Conservation (phyloP, 2,888 invertebrate genomes). For the Diloba caeruleocephala region DNA sequence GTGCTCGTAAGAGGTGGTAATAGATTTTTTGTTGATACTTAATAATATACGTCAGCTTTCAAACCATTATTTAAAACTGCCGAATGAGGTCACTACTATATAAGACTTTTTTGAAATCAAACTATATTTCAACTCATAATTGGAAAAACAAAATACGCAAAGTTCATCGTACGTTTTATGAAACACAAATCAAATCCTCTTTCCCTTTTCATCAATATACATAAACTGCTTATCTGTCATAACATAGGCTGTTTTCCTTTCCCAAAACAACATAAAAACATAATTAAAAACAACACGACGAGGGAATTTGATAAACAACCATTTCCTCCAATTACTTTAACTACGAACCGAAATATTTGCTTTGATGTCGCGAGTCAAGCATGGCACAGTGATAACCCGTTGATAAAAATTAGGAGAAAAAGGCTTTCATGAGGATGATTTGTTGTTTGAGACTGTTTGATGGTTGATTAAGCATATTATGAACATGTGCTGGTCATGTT, state of each 20-base stretch:
- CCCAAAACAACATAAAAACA: conserved; percentile 30
- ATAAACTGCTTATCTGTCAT: conserved; percentile 28
- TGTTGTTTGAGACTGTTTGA: too few relatives aligned
- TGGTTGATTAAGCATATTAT: too few relatives aligned
- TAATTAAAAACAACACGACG: conserved; percentile 44
- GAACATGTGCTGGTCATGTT: too few relatives aligned
- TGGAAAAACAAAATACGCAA: conserved; percentile 13
- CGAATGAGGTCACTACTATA: too few relatives aligned
- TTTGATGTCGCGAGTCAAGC: conserved; percentile 50
- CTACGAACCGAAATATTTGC: conserved; percentile 45
- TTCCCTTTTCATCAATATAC: conserved; percentile 29
- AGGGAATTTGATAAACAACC: conserved; percentile 37
- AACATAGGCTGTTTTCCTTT: conserved; percentile 10
- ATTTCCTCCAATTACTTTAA: conserved; percentile 35
- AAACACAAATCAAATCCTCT: conserved; percentile 25
- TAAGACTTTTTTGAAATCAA: too few relatives aligned
- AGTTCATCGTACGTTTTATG: conserved; percentile 22
- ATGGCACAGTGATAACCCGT: conserved; percentile 35
- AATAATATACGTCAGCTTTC: too few relatives aligned
- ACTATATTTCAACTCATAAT: too few relatives aligned
- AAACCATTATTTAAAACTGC: too few relatives aligned
- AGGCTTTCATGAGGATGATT: conserved; percentile 36
- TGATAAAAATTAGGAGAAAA: conserved; percentile 44
- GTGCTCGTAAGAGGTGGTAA: too few relatives aligned
- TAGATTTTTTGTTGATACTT: too few relatives aligned